A percentile compares a stretch with the other conserved stretches of the same genome.
These are phyloP conservation scores for Ctenicera cuprea DNA, from an alignment of 2,888 invertebrate genomes.

Conservation along the genomic window DNA sequence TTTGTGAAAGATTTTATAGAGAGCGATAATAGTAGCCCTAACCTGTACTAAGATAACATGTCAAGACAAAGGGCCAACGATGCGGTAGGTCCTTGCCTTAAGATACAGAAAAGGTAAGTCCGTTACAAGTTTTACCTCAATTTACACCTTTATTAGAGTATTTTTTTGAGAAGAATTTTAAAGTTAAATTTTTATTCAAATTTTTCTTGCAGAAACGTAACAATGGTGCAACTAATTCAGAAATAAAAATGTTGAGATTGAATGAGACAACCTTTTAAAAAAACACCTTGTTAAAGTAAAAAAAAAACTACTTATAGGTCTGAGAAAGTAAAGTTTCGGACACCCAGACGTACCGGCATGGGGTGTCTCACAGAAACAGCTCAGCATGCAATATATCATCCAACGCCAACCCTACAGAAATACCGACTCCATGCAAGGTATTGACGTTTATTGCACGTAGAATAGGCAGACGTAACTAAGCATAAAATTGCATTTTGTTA, in stretches of 20 bases:
- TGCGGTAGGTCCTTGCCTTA: slow-evolving; percentile 63
- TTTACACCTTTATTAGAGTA: no score
- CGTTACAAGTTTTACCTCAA: no score
- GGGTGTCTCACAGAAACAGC: slow-evolving; percentile 36
- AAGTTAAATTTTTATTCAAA: no score
- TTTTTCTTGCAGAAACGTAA: no score
- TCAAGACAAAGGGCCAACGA: slow-evolving; percentile 62
- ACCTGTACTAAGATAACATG: slow-evolving; percentile 65
- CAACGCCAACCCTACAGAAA: slow-evolving; percentile 30
- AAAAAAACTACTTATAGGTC: slow-evolving; percentile 10
- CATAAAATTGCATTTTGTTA: slow-evolving; percentile 42
- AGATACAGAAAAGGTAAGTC: slow-evolving; percentile 59
- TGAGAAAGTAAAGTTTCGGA: slow-evolving; percentile 41
- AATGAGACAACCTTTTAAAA: background rate
- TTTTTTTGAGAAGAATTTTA: no score
- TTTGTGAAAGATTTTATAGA: slow-evolving; percentile 27
- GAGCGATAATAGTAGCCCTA: slow-evolving; percentile 60
- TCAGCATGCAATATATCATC: slow-evolving; percentile 38
- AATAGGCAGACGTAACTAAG: slow-evolving; percentile 37
- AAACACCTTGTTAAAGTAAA: background rate
- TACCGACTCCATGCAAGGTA: slow-evolving; percentile 26
- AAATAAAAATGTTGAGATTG: no score
- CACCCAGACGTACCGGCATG: slow-evolving; percentile 41
- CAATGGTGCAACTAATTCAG: no score
- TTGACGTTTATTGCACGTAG: slow-evolving; percentile 38